phyloP scores from a whole-genome alignment of 1,140 invertebrate species.

The Tachypleus tridentatus region DNA sequence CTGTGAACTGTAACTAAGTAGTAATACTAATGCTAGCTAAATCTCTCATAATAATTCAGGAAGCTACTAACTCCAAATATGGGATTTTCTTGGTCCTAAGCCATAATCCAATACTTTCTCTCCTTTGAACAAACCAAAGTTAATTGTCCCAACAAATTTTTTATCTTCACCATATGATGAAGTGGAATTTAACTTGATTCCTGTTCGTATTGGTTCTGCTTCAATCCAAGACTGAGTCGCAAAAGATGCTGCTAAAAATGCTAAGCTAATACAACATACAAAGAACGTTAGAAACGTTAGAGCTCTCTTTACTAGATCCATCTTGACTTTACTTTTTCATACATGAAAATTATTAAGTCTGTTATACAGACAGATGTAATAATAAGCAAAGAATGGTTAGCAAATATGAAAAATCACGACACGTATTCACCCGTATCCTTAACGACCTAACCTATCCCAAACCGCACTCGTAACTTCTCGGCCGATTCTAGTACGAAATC shows the following conservation, averaged over 20 bases:
- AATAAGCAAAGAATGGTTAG: no score
- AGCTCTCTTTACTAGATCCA: conserved; percentile 52
- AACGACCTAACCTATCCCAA: no score
- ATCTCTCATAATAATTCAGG: no score
- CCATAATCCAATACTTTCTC: conserved; percentile 67
- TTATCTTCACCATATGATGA: conserved; percentile 15
- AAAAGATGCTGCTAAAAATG: conserved; percentile 63
- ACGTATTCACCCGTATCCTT: no score
- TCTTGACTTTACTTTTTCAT: conserved; percentile 1
- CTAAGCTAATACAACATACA: conserved; percentile 65
- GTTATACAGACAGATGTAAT: no score
- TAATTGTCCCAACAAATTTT: conserved; percentile 58
- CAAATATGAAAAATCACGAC: no score
- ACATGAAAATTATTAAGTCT: no score
- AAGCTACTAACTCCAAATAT: conserved; percentile 28
- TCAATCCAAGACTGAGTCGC: conserved; percentile 80
- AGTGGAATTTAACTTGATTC: conserved; percentile 41
- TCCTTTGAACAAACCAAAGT: conserved; percentile 72
- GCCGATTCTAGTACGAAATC: no score
- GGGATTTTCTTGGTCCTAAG: conserved; percentile 54
- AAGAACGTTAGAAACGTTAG: conserved; percentile 83
- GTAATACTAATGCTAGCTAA: no score
- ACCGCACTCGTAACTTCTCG: no score
- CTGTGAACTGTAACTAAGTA: no score
- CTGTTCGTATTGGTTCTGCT: conserved; percentile 52